Evolutionary conservation across 1,140 invertebrate species (phyloP), one percentile per base, ranked within the genome.

Genomic region (Drosophila paulistorum): DNA sequence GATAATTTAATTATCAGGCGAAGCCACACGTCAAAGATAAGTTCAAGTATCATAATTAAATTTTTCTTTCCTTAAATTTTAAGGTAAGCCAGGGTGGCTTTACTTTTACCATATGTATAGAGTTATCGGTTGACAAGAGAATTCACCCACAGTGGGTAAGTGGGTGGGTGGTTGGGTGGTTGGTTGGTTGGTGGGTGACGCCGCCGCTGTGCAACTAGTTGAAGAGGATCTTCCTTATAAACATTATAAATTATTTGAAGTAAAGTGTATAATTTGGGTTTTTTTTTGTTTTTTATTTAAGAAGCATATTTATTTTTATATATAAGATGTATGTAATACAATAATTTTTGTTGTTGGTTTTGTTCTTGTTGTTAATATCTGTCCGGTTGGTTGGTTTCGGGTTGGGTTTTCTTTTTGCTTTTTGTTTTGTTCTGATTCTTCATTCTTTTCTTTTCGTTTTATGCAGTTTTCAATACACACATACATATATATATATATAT

Each of bases 251-350:
- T 89, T 78, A 89, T 58, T 74, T 61, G 39, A 23, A 42, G 17
- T 51, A 51, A 51, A 51, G 17, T 62, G 42, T 65, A 71, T 71
- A 64, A 75, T 73, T 63, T 75, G 77, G 79, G 55, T 62, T 74
- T 74, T 73, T 6, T 30, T 87, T 87, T 89, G 84, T 90, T 89
- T 89, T 87, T 87, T 89, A 90, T 90, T 89, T 89, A 89, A 89
- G 84, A 89, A 89, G 84, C 84, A 89, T 89, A 89, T 89, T 89
- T 89, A 89, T 89, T 51, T 51, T 51, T 89, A 89, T 89, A 89
- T 89, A 89, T 89, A 89, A 89, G 84, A 89, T 89, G 84, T 89
- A 89, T 89, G 84, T 89, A 89, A 89, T 89, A 89, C 84, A 89
- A 89, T 89, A 89, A 89, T 89, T 81, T 87, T 87, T 83, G 77